Evolutionary conservation across 2,888 invertebrate genomes (phyloP).

Genomic region (Eretmocerus hayati): DNA sequence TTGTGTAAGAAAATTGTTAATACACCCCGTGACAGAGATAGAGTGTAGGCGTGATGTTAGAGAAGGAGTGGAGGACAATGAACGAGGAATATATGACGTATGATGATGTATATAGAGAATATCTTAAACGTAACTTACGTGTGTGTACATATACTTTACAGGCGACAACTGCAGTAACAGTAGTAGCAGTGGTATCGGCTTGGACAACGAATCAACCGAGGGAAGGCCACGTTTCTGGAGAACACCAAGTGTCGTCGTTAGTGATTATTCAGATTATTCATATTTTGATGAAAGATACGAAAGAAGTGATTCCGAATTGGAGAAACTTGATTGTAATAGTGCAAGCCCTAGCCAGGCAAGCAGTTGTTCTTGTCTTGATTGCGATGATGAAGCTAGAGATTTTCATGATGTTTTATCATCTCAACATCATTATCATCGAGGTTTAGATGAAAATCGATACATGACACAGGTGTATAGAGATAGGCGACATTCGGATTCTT

Average conservation of each 20-base stretch:
- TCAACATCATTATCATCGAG: background rate
- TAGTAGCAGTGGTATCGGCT: slow-evolving; percentile 33
- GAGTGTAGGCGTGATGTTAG: too few relatives aligned
- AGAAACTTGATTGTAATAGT: slow-evolving; percentile 34
- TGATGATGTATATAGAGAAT: too few relatives aligned
- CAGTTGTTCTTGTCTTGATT: slow-evolving; percentile 42
- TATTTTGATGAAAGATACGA: slow-evolving; percentile 41
- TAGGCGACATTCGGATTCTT: slow-evolving; percentile 42
- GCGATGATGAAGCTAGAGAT: slow-evolving; percentile 34
- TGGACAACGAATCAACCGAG: slow-evolving; percentile 35
- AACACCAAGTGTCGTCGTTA: slow-evolving; percentile 81
- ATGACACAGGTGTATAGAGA: slow-evolving; percentile 35
- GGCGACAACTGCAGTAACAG: too few relatives aligned
- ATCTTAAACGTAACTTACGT: too few relatives aligned
- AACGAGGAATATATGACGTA: too few relatives aligned
- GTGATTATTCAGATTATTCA: slow-evolving; percentile 74
- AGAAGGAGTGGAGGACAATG: too few relatives aligned
- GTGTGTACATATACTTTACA: too few relatives aligned
- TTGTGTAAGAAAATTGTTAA: too few relatives aligned
- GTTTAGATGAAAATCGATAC: slow-evolving; percentile 17
- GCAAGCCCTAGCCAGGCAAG: slow-evolving; percentile 38
- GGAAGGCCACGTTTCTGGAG: slow-evolving; percentile 54
- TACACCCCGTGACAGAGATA: too few relatives aligned
- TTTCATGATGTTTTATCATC: slow-evolving; percentile 1
- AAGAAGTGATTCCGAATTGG: slow-evolving; percentile 38